Conservation (phyloP, 2,797 vertebrate genomes). For the Lepilemur ruficaudatus region DNA sequence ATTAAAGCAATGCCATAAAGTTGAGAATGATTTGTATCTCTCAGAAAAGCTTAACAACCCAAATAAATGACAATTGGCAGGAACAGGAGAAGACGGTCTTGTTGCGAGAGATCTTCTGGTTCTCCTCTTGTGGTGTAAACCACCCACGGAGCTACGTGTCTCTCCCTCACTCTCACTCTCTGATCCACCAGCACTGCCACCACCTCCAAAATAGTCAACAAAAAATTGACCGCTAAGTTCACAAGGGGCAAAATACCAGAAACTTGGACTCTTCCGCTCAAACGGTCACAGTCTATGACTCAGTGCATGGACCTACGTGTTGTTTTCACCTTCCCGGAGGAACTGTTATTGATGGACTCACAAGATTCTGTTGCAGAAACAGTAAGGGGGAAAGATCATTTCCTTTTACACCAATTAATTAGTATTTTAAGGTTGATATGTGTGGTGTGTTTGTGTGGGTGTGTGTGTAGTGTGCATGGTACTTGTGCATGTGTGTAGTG, state of each 20-base stretch:
- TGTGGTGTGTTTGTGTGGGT: neutral
- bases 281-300: accelerated
- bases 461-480: neutral
- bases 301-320: accelerated
- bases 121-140: neutral
- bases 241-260: neutral
- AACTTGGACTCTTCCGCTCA: neutral
- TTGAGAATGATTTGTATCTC: neutral
- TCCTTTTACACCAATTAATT: neutral
- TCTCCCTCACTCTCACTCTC: no score
- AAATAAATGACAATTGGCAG: neutral
- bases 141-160: accelerated
- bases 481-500: neutral
- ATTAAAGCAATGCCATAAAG: neutral
- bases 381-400: no score
- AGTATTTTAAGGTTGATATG: neutral
- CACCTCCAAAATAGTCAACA: neutral
- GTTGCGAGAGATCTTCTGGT: no score
- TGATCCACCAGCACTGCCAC: neutral
- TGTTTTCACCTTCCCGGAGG: accelerated
- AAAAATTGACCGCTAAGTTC: neutral
- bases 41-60: neutral
- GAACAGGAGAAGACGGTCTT: neutral
- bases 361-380: no score
- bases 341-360: neutral